Conservation (phyloP, 2,113 vertebrate genomes). For the Crotalus helleri region DNA sequence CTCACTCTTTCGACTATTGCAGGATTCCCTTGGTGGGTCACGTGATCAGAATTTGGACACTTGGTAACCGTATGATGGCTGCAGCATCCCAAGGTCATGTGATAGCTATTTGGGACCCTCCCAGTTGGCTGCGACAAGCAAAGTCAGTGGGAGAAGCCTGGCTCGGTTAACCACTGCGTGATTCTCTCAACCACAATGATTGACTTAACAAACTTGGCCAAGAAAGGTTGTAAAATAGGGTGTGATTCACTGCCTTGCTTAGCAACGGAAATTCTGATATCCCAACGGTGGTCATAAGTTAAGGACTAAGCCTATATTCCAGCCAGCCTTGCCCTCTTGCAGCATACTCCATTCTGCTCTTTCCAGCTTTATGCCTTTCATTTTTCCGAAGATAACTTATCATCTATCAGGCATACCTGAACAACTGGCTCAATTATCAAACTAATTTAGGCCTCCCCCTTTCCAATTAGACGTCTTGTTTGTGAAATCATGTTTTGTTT, state of each 20-base stretch:
- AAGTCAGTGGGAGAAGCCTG: no score
- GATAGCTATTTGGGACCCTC: no score
- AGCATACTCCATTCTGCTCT: not conserved
- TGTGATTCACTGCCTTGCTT: not conserved
- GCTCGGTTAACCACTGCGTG: no score
- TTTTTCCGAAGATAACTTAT: not conserved
- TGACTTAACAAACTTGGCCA: not conserved
- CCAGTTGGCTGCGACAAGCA: no score
- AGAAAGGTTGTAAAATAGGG: not conserved
- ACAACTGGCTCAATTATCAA: not conserved
- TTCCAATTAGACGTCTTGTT: not conserved
- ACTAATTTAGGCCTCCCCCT: not conserved
- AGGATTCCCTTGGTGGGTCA: not conserved
- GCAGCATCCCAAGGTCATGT: not conserved
- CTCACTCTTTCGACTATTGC: not conserved
- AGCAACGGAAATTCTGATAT: not conserved
- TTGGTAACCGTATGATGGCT: not conserved
- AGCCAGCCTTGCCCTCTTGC: not conserved
- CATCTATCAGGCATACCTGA: not conserved
- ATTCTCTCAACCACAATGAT: not conserved
- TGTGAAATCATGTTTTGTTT: not conserved
- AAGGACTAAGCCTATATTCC: not conserved
- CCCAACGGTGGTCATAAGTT: not conserved
- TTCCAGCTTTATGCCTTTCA: not conserved
- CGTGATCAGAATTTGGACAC: not conserved